Evolutionary conservation across 2,888 invertebrate genomes (phyloP).

Genomic region (Drosophila gaucha): DNA sequence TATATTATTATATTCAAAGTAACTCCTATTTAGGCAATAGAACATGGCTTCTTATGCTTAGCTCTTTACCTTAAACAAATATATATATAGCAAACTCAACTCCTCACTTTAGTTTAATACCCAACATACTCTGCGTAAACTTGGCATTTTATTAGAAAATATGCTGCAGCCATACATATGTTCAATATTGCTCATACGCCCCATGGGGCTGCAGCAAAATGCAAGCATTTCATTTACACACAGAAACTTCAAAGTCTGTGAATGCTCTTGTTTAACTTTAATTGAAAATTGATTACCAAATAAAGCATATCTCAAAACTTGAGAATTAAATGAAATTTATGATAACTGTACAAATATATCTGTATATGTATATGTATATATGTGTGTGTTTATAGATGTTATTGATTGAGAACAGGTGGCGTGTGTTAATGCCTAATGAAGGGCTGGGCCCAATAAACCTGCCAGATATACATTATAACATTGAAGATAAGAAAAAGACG

Average conservation of each 20-base stretch:
- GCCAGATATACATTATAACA: conserved; percentile 10
- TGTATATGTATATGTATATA: neutral
- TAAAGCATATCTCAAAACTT: neutral
- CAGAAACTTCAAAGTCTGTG: neutral
- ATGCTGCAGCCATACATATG: conserved; percentile 33
- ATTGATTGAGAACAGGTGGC: conserved; percentile 19
- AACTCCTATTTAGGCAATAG: no score
- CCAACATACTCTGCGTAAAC: neutral
- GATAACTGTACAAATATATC: neutral
- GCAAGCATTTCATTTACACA: conserved; percentile 17
- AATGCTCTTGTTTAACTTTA: conserved; percentile 2
- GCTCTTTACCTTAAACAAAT: no score
- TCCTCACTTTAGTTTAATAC: no score
- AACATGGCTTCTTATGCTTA: no score
- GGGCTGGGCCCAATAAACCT: conserved; percentile 9
- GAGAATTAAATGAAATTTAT: neutral
- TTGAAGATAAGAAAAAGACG: conserved; percentile 21
- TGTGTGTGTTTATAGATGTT: neutral
- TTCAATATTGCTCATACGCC: conserved; percentile 48
- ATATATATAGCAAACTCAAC: no score
- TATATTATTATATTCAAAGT: no score
- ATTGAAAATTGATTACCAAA: conserved; percentile 19
- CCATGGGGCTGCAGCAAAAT: conserved; percentile 6
- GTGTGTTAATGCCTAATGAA: conserved; percentile 5
- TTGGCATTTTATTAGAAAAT: conserved; percentile 41